A percentile compares a stretch with the other conserved stretches of the same genome.
phyloP scores from a whole-genome alignment of 2,888 invertebrate species.

The Unio pictorum region DNA sequence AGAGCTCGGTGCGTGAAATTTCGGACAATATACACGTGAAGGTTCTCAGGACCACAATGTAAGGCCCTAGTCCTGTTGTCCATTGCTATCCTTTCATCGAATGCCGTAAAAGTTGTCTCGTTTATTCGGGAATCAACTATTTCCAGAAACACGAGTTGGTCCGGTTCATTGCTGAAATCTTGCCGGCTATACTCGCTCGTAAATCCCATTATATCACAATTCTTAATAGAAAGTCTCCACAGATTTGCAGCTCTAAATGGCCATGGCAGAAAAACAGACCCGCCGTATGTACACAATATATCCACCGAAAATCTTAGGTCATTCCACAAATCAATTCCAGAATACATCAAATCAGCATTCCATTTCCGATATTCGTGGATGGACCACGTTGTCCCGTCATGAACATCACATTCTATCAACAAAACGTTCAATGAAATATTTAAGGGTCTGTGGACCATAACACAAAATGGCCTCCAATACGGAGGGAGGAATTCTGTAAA shows the following conservation, averaged over 20 bases:
- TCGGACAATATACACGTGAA: slow-evolving; percentile 20
- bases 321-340: neutral
- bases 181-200: slow-evolving; percentile 19
- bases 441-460: no score
- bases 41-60: slow-evolving; percentile 21
- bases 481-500: no score
- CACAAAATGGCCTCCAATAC: no score
- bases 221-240: slow-evolving; percentile 22
- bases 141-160: slow-evolving; percentile 18
- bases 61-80: slow-evolving; percentile 18
- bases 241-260: slow-evolving; percentile 26
- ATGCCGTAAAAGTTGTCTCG: slow-evolving; percentile 1
- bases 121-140: slow-evolving; percentile 4
- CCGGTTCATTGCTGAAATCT: slow-evolving; percentile 9
- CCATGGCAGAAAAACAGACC: slow-evolving; percentile 24
- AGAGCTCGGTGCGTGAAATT: slow-evolving; percentile 11
- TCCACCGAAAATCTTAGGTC: slow-evolving; percentile 18
- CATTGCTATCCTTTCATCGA: slow-evolving; percentile 11
- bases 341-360: slow-evolving; percentile 2
- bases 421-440: no score
- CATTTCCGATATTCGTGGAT: slow-evolving; percentile 26
- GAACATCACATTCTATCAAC: slow-evolving; percentile 14
- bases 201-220: slow-evolving; percentile 22
- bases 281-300: slow-evolving; percentile 16
- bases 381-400: slow-evolving; percentile 17